A percentile compares a stretch with the other conserved stretches of the same genome.
Conservation (phyloP, 2,888 invertebrate genomes). For the Dysmachus trigonus region DNA sequence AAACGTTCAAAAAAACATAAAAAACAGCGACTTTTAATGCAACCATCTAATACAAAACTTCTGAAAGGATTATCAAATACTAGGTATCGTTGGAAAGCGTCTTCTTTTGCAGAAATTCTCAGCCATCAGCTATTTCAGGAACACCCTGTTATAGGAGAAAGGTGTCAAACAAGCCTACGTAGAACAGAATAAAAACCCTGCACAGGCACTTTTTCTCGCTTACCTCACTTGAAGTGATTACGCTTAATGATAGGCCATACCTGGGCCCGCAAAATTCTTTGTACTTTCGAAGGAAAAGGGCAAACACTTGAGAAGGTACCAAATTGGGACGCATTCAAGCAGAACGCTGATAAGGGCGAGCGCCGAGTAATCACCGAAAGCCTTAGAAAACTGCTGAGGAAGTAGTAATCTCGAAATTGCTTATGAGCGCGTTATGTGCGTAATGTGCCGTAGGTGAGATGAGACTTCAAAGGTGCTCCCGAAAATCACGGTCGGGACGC, state of each 20-base stretch:
- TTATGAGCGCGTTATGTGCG: slow-evolving; percentile 48
- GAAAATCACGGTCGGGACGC: neutral
- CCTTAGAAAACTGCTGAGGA: slow-evolving; percentile 48
- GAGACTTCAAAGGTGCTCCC: slow-evolving; percentile 46
- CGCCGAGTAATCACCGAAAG: slow-evolving; percentile 39
- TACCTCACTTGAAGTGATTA: slow-evolving; percentile 43
- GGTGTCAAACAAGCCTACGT: neutral
- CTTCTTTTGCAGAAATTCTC: no score
- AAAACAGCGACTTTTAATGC: no score
- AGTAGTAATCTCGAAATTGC: slow-evolving; percentile 49
- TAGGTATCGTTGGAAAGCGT: no score
- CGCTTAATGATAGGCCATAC: slow-evolving; percentile 44
- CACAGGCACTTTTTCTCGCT: neutral
- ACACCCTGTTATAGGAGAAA: no score
- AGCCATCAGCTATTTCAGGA: no score
- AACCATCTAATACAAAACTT: no score
- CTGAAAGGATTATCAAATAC: no score
- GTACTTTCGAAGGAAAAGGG: slow-evolving; percentile 36
- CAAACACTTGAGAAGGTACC: slow-evolving; percentile 50
- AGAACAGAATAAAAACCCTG: neutral
- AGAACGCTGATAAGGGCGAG: slow-evolving; percentile 49
- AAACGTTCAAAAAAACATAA: no score
- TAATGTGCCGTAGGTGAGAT: slow-evolving; percentile 43
- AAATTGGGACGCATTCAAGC: slow-evolving; percentile 48
- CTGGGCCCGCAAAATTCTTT: slow-evolving; percentile 32